Conservation (phyloP, 2,113 vertebrate genomes). For the Petaurus breviceps region DNA sequence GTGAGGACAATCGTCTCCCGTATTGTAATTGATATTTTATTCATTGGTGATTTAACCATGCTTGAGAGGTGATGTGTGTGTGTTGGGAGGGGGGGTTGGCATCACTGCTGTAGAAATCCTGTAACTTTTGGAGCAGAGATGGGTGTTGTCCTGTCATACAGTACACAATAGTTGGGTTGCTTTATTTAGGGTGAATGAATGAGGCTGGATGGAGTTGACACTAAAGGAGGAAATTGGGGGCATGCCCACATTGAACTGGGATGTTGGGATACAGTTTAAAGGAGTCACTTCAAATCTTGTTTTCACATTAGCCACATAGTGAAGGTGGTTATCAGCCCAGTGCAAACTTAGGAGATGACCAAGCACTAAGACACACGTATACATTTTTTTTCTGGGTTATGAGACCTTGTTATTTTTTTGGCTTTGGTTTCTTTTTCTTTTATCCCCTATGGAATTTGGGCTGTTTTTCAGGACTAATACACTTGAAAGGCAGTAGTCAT, state of each 20-base stretch:
- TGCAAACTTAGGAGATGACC: neutral
- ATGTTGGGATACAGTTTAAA: conserved; percentile 3
- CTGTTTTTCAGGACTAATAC: neutral
- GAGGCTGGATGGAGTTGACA: conserved; percentile 44
- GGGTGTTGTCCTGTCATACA: conserved; percentile 26
- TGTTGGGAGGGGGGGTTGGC: conserved; percentile 32
- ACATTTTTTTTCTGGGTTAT: neutral
- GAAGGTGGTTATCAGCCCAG: neutral
- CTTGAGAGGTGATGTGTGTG: conserved; percentile 51
- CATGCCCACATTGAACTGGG: conserved; percentile 15
- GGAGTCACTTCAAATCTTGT: conserved; percentile 9
- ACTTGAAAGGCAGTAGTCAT: neutral
- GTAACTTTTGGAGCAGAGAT: conserved; percentile 39
- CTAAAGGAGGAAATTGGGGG: conserved; percentile 13
- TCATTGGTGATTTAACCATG: conserved; percentile 25
- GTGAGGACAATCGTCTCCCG: neutral
- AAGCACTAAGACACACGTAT: neutral
- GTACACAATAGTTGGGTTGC: conserved; percentile 48
- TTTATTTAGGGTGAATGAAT: conserved; percentile 47
- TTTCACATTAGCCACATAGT: neutral
- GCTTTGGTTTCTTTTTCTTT: neutral
- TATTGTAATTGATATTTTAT: neutral
- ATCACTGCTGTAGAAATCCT: conserved; percentile 49
- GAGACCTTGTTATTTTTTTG: neutral
- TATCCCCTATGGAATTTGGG: neutral